phyloP scores from a whole-genome alignment of 2,113 vertebrate genomes.

The Tyto alba region DNA sequence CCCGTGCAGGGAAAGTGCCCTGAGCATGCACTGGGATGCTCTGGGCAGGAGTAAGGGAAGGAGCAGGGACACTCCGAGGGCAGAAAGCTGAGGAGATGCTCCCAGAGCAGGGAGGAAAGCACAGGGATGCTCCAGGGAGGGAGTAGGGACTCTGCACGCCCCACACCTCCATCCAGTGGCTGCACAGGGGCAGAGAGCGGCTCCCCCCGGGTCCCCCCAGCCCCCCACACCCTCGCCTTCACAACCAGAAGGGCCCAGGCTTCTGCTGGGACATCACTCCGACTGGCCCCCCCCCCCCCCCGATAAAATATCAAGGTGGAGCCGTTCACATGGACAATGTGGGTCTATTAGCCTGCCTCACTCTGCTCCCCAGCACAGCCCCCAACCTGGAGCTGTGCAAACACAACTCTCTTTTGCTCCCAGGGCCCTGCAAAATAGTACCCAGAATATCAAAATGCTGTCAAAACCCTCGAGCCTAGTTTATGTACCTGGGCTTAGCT shows the following conservation, averaged over 20 bases:
- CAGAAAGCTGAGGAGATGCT: neutral
- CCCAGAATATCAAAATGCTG: neutral
- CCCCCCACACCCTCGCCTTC: too few species aligned
- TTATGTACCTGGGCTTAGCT: neutral
- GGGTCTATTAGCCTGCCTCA: accelerated
- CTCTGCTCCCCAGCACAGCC: neutral
- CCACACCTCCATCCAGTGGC: neutral
- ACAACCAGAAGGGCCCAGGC: too few species aligned
- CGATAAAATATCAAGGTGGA: neutral
- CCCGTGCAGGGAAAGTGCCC: neutral
- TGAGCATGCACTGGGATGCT: accelerated
- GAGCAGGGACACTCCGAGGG: neutral
- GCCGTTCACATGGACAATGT: too few species aligned
- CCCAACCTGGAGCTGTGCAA: accelerated
- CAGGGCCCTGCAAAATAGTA: neutral
- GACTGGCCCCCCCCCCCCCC: neutral
- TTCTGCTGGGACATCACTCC: neutral
- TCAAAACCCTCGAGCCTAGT: neutral
- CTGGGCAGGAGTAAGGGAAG: too few species aligned
- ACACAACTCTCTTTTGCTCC: neutral
- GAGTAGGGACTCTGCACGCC: neutral
- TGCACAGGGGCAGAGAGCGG: neutral
- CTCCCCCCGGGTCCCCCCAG: neutral
- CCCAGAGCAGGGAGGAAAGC: neutral
- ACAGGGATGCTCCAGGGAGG: neutral